Evolutionary conservation across 2,888 invertebrate genomes (phyloP), one percentile per base, ranked within the genome.

Genomic region (Timema podura): DNA sequence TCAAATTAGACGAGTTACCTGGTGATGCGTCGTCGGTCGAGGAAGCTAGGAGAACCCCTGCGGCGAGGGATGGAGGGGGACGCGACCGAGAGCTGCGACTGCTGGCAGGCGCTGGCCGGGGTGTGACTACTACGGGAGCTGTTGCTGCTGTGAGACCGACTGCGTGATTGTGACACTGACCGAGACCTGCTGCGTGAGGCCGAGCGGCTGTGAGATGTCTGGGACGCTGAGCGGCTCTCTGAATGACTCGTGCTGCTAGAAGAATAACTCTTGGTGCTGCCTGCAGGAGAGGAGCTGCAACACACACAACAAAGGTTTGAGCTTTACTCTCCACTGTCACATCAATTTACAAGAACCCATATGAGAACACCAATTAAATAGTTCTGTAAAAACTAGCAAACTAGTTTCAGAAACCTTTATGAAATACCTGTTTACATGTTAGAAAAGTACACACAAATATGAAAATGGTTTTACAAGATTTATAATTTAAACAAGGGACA

Each of bases 51-150:
- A 70, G 96, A 96, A 61, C 96, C 96, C 76, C 92, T 91, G 73
- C 96, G 88, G 70, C 96, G 85, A 67, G 96, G 95, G 81, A 96
- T 96, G 72, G 96, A 96, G n/a, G 91, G 92, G 72, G 93, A 92
- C 91, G 85, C 71, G 90, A 89, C 75, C 89, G 68, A 7, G 73
- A 72, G 49, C 82, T 82, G n/a, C 80, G 76, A 11, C 80, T 80
- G 51, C 67, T 64, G 15, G 64, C 46, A 15, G 64, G 64, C 30
- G 48, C 67, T 51, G 51, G 51, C 30, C 11, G 0, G 51, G 45
- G 15, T 51, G 67, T 44, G 51, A 49, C 67, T 51, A 45, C 49
- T 51, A 30, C 65, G 69, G n/a, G 69, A 71, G 48, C 61, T 69
- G 46, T 68, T 65, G 46, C 74, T 74, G 0, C 81, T 80, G 47